Evolutionary conservation across 2,113 vertebrate species (phyloP), one percentile per base, ranked within the genome.

Genomic region (Anoplopoma fimbria): DNA sequence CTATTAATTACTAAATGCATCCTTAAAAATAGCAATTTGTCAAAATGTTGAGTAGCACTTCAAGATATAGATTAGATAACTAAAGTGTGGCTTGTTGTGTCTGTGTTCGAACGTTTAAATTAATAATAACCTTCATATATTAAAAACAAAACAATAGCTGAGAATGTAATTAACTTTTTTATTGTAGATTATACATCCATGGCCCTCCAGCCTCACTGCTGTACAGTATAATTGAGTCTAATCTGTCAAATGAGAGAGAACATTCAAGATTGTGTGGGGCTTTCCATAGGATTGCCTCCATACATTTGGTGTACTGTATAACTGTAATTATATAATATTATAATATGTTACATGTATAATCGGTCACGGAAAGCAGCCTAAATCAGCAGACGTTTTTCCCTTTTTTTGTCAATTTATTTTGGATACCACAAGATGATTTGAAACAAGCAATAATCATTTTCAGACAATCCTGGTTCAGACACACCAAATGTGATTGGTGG

Each of bases 211-310:
- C 36, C 29, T 38, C 63, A 40, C 19, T 25, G 19, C 25, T 74
- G 58, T 23, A 53, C 14, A 27, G 15, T 42, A 51, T 42, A 64
- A 70, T 38, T 78, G 17, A 62, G 36, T 60, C 27, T 67, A 60
- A 45, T 70, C 69, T 62, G 62, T 42, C 40, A 58, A 53, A 71
- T 49, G 45, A 68, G 31, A 60, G 65, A 69, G 29, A 57, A 57
- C 15, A 15, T 60, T 72, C 10, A 60, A 27, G 55, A 55, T 68
- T 49, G 33, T 53, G 57, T 75, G 23, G 10, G 62, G 34, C 14
- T 75, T 57, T 82, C 15, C 3, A 0, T 60, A 79, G 70, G 40
- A 79, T 58, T 63, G 34, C n/a, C 47, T 71, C 47, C 73, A 69
- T 55, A 25, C 21, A 42, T 75, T 34, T 79, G 27, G 38, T 79